Percentiles rank a stretch among this genome's conserved stretches.
These are phyloP conservation scores for Andrena dorsata DNA, from an alignment of 2,888 invertebrate species.

Conservation along the genomic window DNA sequence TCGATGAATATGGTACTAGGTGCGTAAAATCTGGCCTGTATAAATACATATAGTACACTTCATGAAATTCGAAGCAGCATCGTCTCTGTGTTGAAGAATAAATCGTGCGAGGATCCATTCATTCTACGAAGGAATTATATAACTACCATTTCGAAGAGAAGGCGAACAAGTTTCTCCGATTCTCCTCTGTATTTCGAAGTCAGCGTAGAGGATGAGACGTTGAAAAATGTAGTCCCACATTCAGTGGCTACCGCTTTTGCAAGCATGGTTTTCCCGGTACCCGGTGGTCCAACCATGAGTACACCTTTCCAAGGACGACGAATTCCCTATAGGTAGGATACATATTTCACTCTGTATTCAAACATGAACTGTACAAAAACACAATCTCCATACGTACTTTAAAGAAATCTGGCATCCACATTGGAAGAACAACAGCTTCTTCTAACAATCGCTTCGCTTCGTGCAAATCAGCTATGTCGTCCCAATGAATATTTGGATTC, in stretches of 20 bases:
- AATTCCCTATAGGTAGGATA: conserved; percentile 89
- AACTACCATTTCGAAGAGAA: conserved; percentile 97
- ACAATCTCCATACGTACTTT: conserved; percentile 87
- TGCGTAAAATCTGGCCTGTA: conserved; percentile 97
- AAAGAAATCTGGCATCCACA: conserved; percentile 99
- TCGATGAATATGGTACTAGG: conserved; percentile 99
- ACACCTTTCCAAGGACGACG: conserved; percentile 98
- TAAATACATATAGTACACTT: conserved; percentile 58
- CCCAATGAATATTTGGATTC: conserved; percentile 98
- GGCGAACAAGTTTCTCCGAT: conserved; percentile 98
- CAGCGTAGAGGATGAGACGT: conserved; percentile 97
- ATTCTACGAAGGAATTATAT: neutral
- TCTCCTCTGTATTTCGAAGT: conserved; percentile 99
- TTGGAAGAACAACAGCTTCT: conserved; percentile 98
- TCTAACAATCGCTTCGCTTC: conserved; percentile 96
- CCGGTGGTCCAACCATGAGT: conserved; percentile 96
- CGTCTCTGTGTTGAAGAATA: neutral
- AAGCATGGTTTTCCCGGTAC: conserved; percentile 98
- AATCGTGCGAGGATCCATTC: too few relatives aligned
- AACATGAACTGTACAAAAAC: neutral
- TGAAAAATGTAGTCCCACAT: conserved; percentile 98
- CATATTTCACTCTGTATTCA: neutral
- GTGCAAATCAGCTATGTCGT: conserved; percentile 95
- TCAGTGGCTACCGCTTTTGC: conserved; percentile 99
- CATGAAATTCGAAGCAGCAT: neutral